Evolutionary conservation across 2,113 vertebrate species (phyloP).

Genomic region (Toxostoma redivivum): DNA sequence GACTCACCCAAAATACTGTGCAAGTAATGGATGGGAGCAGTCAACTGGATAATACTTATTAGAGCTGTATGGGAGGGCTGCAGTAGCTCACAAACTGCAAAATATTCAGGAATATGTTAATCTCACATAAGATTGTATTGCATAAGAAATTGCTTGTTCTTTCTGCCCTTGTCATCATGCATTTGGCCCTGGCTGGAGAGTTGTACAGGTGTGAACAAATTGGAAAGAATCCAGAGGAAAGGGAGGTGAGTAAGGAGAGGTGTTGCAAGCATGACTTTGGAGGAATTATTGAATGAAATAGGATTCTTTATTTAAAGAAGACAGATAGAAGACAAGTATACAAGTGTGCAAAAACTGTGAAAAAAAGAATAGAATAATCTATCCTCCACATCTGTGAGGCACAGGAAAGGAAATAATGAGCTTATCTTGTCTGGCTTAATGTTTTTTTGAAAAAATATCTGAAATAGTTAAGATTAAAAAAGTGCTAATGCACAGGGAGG

Average conservation of each 20-base stretch:
- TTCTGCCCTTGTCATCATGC: background rate
- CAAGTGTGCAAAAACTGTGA: slow-evolving; percentile 4
- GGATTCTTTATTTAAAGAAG: background rate
- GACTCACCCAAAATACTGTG: background rate
- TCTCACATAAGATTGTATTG: background rate
- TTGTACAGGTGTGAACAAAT: background rate
- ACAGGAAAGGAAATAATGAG: slow-evolving; percentile 2
- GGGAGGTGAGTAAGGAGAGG: background rate
- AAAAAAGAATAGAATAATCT: background rate
- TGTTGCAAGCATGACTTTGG: background rate
- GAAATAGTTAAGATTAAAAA: background rate
- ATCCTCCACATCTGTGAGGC: background rate
- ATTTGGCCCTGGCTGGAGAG: background rate
- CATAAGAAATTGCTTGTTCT: background rate
- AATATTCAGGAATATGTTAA: background rate
- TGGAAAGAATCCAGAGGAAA: background rate
- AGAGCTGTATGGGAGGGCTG: background rate
- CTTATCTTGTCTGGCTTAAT: background rate
- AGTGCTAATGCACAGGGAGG: background rate
- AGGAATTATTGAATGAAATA: background rate
- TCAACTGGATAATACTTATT: background rate
- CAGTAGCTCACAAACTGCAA: background rate
- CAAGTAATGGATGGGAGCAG: background rate
- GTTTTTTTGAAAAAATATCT: background rate
- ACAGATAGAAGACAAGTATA: background rate